Percentiles rank a stretch among this genome's conserved stretches.
Conservation (phyloP, 2,888 invertebrate genomes). For the Drosophila demipolita region DNA sequence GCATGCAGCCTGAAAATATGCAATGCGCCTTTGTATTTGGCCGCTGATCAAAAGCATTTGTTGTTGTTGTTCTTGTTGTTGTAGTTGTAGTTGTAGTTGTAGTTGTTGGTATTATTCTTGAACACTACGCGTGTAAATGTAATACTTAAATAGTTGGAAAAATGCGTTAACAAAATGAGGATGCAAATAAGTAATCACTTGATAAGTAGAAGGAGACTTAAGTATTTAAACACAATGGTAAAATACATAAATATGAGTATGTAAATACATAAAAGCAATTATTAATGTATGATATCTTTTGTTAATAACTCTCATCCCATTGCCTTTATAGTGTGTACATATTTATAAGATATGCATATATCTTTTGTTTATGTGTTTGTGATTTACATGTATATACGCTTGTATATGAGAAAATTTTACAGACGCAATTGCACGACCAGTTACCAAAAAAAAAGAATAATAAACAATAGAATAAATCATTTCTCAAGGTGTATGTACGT, state of each 20-base stretch:
- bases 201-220: constrained; percentile 38
- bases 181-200: constrained; percentile 56
- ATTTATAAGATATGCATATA: constrained; percentile 26
- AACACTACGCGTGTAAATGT: constrained; percentile 43
- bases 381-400: constrained; percentile 37
- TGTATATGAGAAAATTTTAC: constrained; percentile 55
- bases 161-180: constrained; percentile 51
- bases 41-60: constrained; percentile 36
- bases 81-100: constrained; percentile 8
- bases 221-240: constrained; percentile 44
- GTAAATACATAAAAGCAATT: constrained; percentile 51
- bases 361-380: constrained; percentile 12
- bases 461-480: constrained; percentile 30
- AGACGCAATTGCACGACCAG: constrained; percentile 70
- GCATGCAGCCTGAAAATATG: constrained; percentile 58
- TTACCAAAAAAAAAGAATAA: constrained; percentile 44
- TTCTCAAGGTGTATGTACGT: constrained; percentile 24
- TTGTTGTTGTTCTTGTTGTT: constrained; percentile 5
- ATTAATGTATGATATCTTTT: constrained; percentile 41
- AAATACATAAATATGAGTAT: constrained; percentile 43
- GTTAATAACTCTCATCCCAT: constrained; percentile 50
- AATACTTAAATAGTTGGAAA: constrained; percentile 30
- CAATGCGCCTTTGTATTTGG: constrained; percentile 35
- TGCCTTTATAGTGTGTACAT: constrained; percentile 23
- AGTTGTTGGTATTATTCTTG: constrained; percentile 14